phyloP scores from a whole-genome alignment of 1,140 invertebrate species.

The Gonatopus flavifemur region DNA sequence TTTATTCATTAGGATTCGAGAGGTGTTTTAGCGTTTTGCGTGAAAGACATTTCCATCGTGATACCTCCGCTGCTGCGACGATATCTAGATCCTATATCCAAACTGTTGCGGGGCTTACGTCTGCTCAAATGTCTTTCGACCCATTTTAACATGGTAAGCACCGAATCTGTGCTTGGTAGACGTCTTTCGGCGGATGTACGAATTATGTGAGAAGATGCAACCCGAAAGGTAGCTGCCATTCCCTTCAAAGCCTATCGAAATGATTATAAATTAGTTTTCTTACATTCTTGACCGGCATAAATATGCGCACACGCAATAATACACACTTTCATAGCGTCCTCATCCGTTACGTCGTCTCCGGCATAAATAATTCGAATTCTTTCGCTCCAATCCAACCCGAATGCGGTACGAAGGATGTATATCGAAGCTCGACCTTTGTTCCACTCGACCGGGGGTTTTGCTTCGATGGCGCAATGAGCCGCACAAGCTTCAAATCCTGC shows the following conservation, averaged over 20 bases:
- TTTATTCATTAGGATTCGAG: slow-evolving; percentile 27
- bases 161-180: slow-evolving; percentile 83
- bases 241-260: slow-evolving; percentile 73
- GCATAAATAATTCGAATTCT: slow-evolving; percentile 87
- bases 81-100: slow-evolving; percentile 61
- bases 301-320: background rate
- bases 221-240: slow-evolving; percentile 88
- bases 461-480: slow-evolving; percentile 84
- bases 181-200: slow-evolving; percentile 83
- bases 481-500: slow-evolving; percentile 75
- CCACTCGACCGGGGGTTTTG: slow-evolving; percentile 86
- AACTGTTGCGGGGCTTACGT: slow-evolving; percentile 66
- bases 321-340: slow-evolving; percentile 84
- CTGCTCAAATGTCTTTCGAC: slow-evolving; percentile 80
- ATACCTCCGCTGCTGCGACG: slow-evolving; percentile 63
- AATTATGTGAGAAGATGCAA: slow-evolving; percentile 81
- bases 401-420: slow-evolving; percentile 85
- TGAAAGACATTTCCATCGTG: slow-evolving; percentile 74
- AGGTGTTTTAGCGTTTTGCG: slow-evolving; percentile 18
- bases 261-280: background rate
- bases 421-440: slow-evolving; percentile 89
- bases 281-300: background rate
- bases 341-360: slow-evolving; percentile 87
- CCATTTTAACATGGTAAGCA: slow-evolving; percentile 87
- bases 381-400: slow-evolving; percentile 89